Percentiles rank a stretch among this genome's conserved stretches.
Evolutionary conservation across 2,113 vertebrate species (phyloP).

Genomic region (Cynopterus brachyotis): DNA sequence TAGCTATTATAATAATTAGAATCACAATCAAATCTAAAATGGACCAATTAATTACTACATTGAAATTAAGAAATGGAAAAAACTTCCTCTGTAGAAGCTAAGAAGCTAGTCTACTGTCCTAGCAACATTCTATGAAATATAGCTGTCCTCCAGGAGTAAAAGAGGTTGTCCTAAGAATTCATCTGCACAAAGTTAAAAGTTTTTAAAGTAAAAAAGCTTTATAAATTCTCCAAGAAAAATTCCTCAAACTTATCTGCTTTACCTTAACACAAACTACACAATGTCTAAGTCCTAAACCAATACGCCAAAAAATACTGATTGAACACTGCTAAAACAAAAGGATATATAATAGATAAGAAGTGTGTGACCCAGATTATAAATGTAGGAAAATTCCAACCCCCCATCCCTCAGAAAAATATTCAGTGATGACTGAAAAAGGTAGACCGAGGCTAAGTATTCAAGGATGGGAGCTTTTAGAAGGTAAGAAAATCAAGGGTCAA

Average conservation of each 20-base stretch:
- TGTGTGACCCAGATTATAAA: not conserved
- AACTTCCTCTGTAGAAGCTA: not conserved
- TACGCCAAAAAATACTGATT: not conserved
- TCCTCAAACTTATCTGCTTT: not conserved
- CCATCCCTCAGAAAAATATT: not conserved
- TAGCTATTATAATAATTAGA: slow-evolving; percentile 20
- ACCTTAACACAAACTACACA: not conserved
- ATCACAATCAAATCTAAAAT: not conserved
- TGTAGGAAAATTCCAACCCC: not conserved
- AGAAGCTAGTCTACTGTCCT: not conserved
- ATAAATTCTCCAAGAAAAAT: slow-evolving; percentile 2
- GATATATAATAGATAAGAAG: not conserved
- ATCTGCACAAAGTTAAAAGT: not conserved
- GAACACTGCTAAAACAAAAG: not conserved
- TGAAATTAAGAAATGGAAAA: slow-evolving; percentile 36
- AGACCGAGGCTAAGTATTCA: not conserved
- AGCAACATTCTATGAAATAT: not conserved
- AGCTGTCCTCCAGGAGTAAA: not conserved
- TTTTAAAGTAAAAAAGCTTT: slow-evolving; percentile 8
- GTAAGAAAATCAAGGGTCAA: not conserved
- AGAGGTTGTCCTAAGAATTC: not conserved
- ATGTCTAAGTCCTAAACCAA: not conserved
- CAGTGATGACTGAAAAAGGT: not conserved
- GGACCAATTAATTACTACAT: not conserved
- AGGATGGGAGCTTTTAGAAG: not conserved